These are phyloP conservation scores for Gobiocypris rarus DNA, from an alignment of 2,113 vertebrate species.

Conservation along the genomic window DNA sequence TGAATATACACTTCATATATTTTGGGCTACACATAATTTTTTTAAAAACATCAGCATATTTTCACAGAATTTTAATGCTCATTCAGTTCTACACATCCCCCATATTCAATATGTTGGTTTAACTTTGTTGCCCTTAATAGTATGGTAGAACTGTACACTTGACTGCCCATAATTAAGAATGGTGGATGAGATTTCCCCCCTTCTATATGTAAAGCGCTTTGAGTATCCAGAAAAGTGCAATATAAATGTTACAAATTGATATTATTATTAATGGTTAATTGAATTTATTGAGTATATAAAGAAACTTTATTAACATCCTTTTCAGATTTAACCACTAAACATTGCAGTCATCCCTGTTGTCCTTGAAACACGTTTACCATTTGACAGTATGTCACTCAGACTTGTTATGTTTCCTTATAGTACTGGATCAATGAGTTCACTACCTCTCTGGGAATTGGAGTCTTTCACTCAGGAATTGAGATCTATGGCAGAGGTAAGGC, in stretches of 20 bases:
- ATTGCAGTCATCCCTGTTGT: background rate
- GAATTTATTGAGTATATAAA: background rate
- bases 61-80: no score
- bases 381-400: background rate
- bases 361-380: background rate
- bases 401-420: slow-evolving; percentile 67
- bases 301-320: background rate
- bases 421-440: slow-evolving; percentile 99
- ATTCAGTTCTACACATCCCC: no score
- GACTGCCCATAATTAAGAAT: background rate
- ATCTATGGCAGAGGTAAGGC: slow-evolving; percentile 94
- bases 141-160: background rate
- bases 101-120: background rate
- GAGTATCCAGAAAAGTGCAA: no score
- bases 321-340: background rate
- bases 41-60: no score
- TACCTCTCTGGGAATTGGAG: slow-evolving; percentile 94
- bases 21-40: no score
- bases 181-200: no score
- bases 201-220: no score
- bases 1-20: no score
- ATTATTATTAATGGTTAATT: background rate
- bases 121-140: background rate
- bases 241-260: no score
- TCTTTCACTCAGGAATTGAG: slow-evolving; percentile 99